Evolutionary conservation across 1,140 invertebrate species (phyloP).

Genomic region (Rhopalosiphum maidis): DNA sequence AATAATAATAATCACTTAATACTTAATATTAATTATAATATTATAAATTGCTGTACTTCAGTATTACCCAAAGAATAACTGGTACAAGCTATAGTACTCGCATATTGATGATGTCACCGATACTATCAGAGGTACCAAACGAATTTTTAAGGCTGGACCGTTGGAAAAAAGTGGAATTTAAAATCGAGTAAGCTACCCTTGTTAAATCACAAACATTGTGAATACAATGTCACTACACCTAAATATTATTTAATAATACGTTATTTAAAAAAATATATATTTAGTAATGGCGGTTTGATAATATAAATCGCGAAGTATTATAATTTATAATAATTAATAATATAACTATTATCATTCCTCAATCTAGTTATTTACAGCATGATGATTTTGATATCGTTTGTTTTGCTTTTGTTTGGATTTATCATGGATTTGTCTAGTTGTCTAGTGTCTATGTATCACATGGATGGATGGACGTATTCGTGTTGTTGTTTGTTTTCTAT

Average conservation of each 20-base stretch:
- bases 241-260: not conserved
- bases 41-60: not conserved
- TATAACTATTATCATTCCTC: not conserved
- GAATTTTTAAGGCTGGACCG: not conserved
- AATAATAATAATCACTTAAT: not conserved
- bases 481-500: not conserved
- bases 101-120: not conserved
- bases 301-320: not conserved
- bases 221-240: not conserved
- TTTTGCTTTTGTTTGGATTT: not conserved
- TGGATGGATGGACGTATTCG: not conserved
- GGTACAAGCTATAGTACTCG: not conserved
- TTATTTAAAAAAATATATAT: too few species aligned
- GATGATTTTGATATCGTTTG: not conserved
- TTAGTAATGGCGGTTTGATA: not conserved
- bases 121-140: not conserved
- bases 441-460: not conserved
- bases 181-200: not conserved
- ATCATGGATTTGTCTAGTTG: not conserved
- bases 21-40: too few species aligned
- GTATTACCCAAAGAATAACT: not conserved
- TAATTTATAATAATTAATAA: not conserved
- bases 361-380: not conserved
- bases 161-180: not conserved
- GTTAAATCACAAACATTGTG: not conserved